A percentile compares a stretch with the other conserved stretches of the same genome.
phyloP scores from a whole-genome alignment of 2,888 invertebrate species.

The Harmothoe impar region DNA sequence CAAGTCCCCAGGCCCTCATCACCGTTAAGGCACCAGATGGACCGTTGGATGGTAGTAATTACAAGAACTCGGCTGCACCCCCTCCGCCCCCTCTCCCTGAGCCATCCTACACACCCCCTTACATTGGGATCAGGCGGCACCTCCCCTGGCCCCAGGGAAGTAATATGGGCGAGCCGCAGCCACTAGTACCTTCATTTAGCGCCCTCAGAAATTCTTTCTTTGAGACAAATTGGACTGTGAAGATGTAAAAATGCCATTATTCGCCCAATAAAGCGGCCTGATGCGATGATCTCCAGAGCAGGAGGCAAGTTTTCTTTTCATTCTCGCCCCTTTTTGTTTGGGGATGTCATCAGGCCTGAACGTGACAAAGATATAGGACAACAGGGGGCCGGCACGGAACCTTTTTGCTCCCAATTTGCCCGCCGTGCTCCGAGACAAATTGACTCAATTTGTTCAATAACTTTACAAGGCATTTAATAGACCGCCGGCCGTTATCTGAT shows the following conservation, averaged over 20 bases:
- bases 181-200: slow-evolving; percentile 30
- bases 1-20: slow-evolving; percentile 43
- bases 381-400: slow-evolving; percentile 32
- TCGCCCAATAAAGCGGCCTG: slow-evolving; percentile 54
- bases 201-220: slow-evolving; percentile 52
- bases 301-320: slow-evolving; percentile 38
- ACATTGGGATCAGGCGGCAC: slow-evolving; percentile 11
- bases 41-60: slow-evolving; percentile 42
- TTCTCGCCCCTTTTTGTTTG: slow-evolving; percentile 42
- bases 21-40: slow-evolving; percentile 41
- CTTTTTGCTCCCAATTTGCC: slow-evolving; percentile 57
- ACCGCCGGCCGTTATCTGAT: slow-evolving; percentile 56
- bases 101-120: neutral
- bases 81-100: neutral
- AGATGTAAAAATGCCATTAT: slow-evolving; percentile 55
- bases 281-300: slow-evolving; percentile 17
- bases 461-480: slow-evolving; percentile 59
- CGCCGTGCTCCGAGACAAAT: slow-evolving; percentile 35
- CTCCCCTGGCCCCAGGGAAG: slow-evolving; percentile 21
- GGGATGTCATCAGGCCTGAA: slow-evolving; percentile 11
- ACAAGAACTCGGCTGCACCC: slow-evolving; percentile 28
- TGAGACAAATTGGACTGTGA: slow-evolving; percentile 58
- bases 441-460: slow-evolving; percentile 63
- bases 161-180: slow-evolving; percentile 39
- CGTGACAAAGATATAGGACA: slow-evolving; percentile 57